phyloP scores from a whole-genome alignment of 2,113 vertebrate genomes.

The Neogobius melanostomus region DNA sequence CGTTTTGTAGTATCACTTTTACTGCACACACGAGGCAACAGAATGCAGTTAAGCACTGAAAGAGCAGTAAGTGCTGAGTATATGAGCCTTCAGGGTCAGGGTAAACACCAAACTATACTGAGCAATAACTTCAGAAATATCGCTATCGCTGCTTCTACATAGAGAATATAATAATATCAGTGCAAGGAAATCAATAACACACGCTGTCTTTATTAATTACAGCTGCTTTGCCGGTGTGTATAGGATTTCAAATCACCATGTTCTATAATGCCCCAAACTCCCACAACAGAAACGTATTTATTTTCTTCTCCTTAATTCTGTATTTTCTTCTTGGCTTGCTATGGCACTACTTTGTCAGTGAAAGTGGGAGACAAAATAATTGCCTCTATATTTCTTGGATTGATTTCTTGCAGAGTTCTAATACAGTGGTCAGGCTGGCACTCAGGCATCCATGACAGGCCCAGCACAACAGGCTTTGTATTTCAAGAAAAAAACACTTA shows the following conservation, averaged over 20 bases:
- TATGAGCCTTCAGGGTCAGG: neutral
- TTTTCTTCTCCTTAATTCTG: conserved; percentile 71
- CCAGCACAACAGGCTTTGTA: conserved; percentile 50
- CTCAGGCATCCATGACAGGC: conserved; percentile 61
- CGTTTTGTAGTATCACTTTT: neutral
- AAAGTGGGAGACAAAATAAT: conserved; percentile 80
- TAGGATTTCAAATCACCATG: conserved; percentile 47
- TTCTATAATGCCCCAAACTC: conserved; percentile 43
- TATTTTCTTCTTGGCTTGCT: conserved; percentile 69
- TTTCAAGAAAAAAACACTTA: conserved; percentile 43
- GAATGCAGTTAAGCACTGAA: conserved; percentile 25
- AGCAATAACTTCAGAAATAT: conserved; percentile 14
- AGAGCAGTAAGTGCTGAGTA: neutral
- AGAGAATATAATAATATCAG: conserved; percentile 18
- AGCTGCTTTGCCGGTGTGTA: conserved; percentile 38
- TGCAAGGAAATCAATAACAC: conserved; percentile 40
- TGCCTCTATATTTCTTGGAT: conserved; percentile 81
- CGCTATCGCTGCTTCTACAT: neutral
- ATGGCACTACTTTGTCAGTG: conserved; percentile 76
- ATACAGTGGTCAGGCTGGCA: conserved; percentile 70
- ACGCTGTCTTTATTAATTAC: conserved; percentile 61
- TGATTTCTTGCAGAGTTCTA: conserved; percentile 76
- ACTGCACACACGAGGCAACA: neutral
- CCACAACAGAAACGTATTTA: conserved; percentile 53
- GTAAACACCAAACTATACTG: neutral